Conservation (phyloP, 2,113 vertebrate genomes). For the Pygathrix nemaeus region DNA sequence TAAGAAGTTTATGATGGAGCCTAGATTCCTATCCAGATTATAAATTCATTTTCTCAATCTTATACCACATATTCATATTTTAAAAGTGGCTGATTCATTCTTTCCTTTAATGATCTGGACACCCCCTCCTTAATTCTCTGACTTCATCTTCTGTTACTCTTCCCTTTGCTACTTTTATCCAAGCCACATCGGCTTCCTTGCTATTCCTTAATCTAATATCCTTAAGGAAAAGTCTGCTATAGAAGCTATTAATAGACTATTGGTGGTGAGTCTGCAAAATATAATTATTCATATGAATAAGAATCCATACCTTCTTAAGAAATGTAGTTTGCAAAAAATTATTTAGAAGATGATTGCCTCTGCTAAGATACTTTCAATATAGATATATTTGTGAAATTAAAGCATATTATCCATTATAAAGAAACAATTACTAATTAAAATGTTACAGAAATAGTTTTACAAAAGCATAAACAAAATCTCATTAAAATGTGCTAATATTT, state of each 20-base stretch:
- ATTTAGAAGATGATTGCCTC: constrained; percentile 4
- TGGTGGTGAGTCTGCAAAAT: background rate
- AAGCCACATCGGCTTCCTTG: background rate
- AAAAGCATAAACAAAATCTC: constrained; percentile 45
- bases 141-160: background rate
- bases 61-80: background rate
- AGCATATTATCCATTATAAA: background rate
- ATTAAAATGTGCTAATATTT: constrained; percentile 40
- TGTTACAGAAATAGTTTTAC: background rate
- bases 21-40: background rate
- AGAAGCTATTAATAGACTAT: background rate
- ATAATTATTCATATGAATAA: background rate
- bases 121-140: background rate
- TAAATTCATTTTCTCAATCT: background rate
- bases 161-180: background rate
- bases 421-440: constrained; percentile 47
- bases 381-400: constrained; percentile 39
- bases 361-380: background rate
- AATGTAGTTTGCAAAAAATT: constrained; percentile 9
- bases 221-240: background rate
- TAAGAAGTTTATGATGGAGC: background rate
- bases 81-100: background rate
- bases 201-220: background rate
- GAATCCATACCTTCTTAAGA: constrained; percentile 18
- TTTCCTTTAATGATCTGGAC: background rate